Evolutionary conservation across 2,113 vertebrate genomes (phyloP).

Genomic region (Electrona antarctica): DNA sequence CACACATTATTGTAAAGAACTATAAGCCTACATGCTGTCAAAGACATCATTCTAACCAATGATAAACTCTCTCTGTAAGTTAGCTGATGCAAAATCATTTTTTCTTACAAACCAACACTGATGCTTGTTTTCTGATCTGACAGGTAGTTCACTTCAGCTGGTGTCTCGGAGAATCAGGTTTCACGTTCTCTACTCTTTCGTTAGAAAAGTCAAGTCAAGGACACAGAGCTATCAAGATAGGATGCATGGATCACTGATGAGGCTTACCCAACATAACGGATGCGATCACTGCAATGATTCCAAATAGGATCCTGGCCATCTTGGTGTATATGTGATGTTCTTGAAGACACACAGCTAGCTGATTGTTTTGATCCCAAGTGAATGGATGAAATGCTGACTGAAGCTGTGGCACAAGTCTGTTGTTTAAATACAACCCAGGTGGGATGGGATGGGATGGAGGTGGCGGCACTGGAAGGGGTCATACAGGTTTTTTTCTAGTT

Average conservation of each 20-base stretch:
- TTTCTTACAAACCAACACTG: too few species aligned
- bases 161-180: too few species aligned
- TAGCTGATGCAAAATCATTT: too few species aligned
- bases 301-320: slow-evolving; percentile 67
- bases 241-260: background rate
- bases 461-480: background rate
- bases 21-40: too few species aligned
- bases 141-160: too few species aligned
- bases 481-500: background rate
- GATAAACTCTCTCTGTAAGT: too few species aligned
- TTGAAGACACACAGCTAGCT: background rate
- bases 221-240: too few species aligned
- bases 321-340: slow-evolving; percentile 16
- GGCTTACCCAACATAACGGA: slow-evolving; percentile 68
- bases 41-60: too few species aligned
- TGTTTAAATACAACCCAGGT: slow-evolving; percentile 41
- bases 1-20: too few species aligned
- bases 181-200: too few species aligned
- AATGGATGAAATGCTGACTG: background rate
- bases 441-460: slow-evolving; percentile 18
- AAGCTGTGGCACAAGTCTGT: background rate
- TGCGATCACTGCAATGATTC: slow-evolving; percentile 49
- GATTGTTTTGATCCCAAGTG: background rate
- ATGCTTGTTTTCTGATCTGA: too few species aligned
- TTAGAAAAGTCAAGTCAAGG: too few species aligned